These are phyloP conservation scores for Platyrinchus mystaceus DNA, from an alignment of 2,797 vertebrate species.

Conservation along the genomic window DNA sequence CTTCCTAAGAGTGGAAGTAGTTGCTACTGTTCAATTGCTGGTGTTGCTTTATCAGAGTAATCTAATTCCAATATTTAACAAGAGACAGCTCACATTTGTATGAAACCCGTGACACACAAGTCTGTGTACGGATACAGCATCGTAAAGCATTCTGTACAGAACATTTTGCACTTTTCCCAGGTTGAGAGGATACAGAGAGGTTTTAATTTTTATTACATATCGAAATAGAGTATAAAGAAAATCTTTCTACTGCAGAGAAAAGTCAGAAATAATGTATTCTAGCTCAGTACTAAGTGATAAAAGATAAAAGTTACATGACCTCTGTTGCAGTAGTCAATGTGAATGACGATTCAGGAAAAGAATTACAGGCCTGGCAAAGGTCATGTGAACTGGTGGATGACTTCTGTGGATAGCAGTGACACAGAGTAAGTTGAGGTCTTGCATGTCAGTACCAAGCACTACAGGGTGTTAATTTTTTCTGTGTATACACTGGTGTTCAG, in stretches of 20 bases:
- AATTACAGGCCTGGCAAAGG: neutral
- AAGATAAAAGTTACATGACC: neutral
- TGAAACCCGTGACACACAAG: neutral
- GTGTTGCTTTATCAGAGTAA: slow-evolving; percentile 21
- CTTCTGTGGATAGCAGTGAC: neutral
- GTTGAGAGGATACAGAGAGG: neutral
- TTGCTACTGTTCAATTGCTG: neutral
- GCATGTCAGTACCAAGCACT: neutral
- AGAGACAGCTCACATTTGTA: neutral
- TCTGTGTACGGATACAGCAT: neutral
- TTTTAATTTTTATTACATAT: slow-evolving; percentile 7
- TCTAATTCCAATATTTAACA: slow-evolving; percentile 3
- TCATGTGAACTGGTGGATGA: neutral
- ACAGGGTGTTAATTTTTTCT: neutral
- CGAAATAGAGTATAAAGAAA: neutral
- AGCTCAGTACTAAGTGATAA: neutral
- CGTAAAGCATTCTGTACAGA: neutral
- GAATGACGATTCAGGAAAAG: neutral
- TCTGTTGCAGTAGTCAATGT: neutral
- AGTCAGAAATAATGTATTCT: neutral
- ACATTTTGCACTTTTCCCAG: neutral
- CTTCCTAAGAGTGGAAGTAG: neutral
- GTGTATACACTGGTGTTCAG: neutral
- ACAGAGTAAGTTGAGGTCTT: neutral
- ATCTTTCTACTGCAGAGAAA: neutral